Percentiles rank a stretch among this genome's conserved stretches.
These are phyloP conservation scores for Montipora capitata DNA, from an alignment of 92 coral and sea anemone genomes.

Conservation along the genomic window DNA sequence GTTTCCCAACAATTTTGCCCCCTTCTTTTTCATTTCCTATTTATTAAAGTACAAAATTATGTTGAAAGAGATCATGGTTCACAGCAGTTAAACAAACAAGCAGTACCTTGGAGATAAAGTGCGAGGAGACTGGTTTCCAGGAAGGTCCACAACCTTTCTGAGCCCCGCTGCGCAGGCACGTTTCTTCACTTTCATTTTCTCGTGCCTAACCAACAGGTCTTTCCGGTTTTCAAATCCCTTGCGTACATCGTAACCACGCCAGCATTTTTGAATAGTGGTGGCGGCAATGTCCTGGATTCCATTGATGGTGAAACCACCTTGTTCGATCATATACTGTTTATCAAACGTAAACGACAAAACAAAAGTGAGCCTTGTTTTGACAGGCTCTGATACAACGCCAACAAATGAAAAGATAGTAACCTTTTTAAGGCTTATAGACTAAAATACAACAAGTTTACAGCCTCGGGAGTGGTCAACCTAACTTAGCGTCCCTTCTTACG, in stretches of 20 bases:
- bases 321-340: constrained; percentile 88
- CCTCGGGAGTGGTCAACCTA: too few relatives aligned
- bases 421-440: neutral
- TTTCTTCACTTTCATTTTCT: constrained; percentile 69
- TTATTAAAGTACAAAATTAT: too few relatives aligned
- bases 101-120: constrained; percentile 40
- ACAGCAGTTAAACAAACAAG: too few relatives aligned
- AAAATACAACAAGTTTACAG: too few relatives aligned
- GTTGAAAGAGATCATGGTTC: too few relatives aligned
- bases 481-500: too few relatives aligned
- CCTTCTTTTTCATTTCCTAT: too few relatives aligned
- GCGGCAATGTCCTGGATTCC: constrained; percentile 93
- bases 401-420: too few relatives aligned
- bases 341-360: neutral
- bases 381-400: neutral
- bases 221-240: constrained; percentile 78
- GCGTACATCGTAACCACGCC: constrained; percentile 86
- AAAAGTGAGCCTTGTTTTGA: too few relatives aligned
- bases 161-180: constrained; percentile 65
- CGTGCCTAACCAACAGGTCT: constrained; percentile 75
- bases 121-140: constrained; percentile 27
- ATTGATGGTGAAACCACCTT: constrained; percentile 92
- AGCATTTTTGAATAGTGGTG: constrained; percentile 83
- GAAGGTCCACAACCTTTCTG: constrained; percentile 22
- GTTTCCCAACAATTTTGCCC: too few relatives aligned